Evolutionary conservation across 2,113 vertebrate genomes (phyloP).

Genomic region (Cynopterus brachyotis): DNA sequence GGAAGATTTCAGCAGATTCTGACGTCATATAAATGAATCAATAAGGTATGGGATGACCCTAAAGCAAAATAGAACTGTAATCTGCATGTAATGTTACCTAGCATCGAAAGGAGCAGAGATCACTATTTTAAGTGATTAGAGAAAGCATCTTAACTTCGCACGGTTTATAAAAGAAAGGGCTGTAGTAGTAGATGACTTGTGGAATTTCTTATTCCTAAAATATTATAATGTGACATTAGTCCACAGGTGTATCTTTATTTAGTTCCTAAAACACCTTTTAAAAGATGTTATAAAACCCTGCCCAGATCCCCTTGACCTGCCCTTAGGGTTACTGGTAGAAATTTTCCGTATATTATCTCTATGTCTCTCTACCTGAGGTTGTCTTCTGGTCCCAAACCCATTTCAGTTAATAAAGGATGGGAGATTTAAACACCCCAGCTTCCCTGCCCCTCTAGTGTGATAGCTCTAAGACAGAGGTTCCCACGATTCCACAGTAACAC

Average conservation of each 20-base stretch:
- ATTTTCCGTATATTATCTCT: neutral
- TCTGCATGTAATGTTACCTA: neutral
- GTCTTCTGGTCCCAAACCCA: neutral
- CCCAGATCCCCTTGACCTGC: neutral
- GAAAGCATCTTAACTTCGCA: neutral
- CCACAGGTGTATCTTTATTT: neutral
- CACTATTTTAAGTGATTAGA: neutral
- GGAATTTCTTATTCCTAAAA: neutral
- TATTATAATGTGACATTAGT: neutral
- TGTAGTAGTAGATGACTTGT: neutral
- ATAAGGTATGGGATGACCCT: neutral
- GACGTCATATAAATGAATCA: neutral
- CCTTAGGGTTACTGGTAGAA: neutral
- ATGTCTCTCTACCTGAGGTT: neutral
- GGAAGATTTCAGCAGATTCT: neutral
- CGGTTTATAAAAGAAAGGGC: neutral
- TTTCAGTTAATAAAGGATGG: neutral
- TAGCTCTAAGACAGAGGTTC: neutral
- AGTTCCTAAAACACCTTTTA: neutral
- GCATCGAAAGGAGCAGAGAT: neutral
- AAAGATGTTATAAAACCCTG: neutral
- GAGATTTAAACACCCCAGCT: neutral
- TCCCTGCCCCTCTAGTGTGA: neutral
- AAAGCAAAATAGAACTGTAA: neutral
- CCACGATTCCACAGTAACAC: too few relatives aligned